These are phyloP conservation scores for Verasper variegatus DNA, from an alignment of 2,113 vertebrate species.

Conservation along the genomic window DNA sequence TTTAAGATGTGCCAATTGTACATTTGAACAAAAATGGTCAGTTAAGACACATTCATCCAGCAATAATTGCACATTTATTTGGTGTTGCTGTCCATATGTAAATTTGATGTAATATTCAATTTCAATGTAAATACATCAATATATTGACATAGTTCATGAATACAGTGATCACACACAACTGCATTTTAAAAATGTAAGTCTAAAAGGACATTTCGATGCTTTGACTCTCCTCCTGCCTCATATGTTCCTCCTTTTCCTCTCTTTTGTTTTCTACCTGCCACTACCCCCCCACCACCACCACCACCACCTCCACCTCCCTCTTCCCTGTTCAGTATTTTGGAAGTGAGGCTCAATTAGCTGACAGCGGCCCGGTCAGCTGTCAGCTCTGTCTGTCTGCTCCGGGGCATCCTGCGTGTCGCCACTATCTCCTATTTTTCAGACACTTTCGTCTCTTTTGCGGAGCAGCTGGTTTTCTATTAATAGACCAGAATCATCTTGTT, in stretches of 20 bases:
- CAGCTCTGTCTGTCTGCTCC: slow-evolving; percentile 52
- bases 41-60: no score
- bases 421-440: slow-evolving; percentile 1
- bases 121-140: no score
- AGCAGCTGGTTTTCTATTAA: slow-evolving; percentile 19
- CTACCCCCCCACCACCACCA: not conserved
- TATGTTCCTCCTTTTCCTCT: not conserved
- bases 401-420: slow-evolving; percentile 8
- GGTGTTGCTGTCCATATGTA: no score
- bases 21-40: no score
- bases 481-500: not conserved
- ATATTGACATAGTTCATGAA: no score
- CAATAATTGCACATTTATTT: no score
- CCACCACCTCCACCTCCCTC: not conserved
- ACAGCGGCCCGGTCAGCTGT: slow-evolving; percentile 58
- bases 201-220: no score
- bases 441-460: not conserved
- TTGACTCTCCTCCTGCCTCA: no score
- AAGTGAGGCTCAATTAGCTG: slow-evolving; percentile 50
- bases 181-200: no score
- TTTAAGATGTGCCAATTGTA: not conserved
- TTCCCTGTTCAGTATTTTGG: not conserved
- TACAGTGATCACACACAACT: no score
- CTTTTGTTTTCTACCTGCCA: not conserved
- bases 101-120: no score